Base-by-base conservation (phyloP, 2,888 invertebrate genomes). In the Cephalotes varians region DNA sequence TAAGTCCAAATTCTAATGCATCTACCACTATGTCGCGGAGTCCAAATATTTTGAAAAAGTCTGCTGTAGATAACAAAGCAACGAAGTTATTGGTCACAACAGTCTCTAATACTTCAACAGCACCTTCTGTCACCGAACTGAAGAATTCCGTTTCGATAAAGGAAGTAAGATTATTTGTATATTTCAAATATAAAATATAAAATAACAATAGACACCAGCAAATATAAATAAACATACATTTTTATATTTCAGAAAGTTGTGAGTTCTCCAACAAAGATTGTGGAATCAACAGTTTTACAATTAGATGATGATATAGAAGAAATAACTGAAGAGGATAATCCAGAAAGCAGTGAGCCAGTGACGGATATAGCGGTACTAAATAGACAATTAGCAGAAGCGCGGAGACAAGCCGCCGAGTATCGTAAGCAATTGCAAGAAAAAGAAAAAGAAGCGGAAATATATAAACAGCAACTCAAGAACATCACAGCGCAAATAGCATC, bases 401-500 rank as follows among this genome's bases (percentile, higher is more conserved):
- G 92, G 86, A 91, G 92, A 84, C 92, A 94, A 88, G 93, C 93
- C 2, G 94, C 94, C 6, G 93, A 94, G 71, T 95, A 94, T 80
- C 93, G 94, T 56, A 94, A 94, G 81, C 93, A 94, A 72, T 91
- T 94, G 21, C 90, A 93, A 67, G 93, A 94, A 72, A 94, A 95
- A 85, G 94, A 94, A 73, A 93, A 93, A 51, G 95, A 95, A 88
- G 94, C 94, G 10, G 94, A 95, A 85, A 92, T 93, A 74, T 95
- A 95, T 83, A 94, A 95, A 82, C 94, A 94, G 85, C 94, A 95
- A 85, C 90, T 95, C 40, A 92, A 93, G 89, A 93, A 91, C 73
- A 91, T 94, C 77, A 85, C 90, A 49, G 85, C 90, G 34, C 90
- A 90, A 74, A 89, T 84, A 84, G 74, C 82, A 76, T 82, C 88